A percentile compares a stretch with the other conserved stretches of the same genome.
Conservation (phyloP, 1,140 invertebrate species). For the Oryctes rhinoceros region DNA sequence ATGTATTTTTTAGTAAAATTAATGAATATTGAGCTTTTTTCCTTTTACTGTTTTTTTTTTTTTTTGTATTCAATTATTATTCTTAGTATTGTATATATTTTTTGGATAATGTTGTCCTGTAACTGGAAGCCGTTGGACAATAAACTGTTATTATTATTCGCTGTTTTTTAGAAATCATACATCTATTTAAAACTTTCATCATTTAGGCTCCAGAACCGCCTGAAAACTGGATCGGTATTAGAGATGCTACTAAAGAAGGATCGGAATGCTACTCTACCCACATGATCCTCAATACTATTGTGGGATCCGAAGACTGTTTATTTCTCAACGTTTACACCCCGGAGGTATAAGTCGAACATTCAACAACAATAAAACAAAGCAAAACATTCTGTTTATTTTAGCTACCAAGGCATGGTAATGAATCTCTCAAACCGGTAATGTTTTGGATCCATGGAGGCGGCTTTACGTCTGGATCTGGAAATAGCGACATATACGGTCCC, state of each 20-base stretch:
- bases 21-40: no score
- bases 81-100: no score
- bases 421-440: constrained; percentile 66
- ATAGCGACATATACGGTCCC: constrained; percentile 65
- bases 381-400: neutral
- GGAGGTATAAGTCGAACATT: constrained; percentile 44
- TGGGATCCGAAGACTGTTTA: constrained; percentile 75
- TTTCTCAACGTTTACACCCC: constrained; percentile 76
- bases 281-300: constrained; percentile 8
- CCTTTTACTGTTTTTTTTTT: no score
- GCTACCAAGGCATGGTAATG: neutral
- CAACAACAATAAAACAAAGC: neutral
- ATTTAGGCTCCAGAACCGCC: constrained; percentile 67
- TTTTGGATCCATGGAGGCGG: constrained; percentile 75
- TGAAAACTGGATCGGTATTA: constrained; percentile 63
- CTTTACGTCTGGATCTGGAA: constrained; percentile 67
- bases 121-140: no score
- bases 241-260: constrained; percentile 63
- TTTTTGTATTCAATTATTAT: no score
- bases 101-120: no score
- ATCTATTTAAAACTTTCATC: no score
- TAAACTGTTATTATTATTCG: no score
- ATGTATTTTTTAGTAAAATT: no score
- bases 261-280: constrained; percentile 21
- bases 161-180: no score